These are phyloP conservation scores for Corythaeola cristata DNA, from an alignment of 2,113 vertebrate genomes.

Conservation along the genomic window DNA sequence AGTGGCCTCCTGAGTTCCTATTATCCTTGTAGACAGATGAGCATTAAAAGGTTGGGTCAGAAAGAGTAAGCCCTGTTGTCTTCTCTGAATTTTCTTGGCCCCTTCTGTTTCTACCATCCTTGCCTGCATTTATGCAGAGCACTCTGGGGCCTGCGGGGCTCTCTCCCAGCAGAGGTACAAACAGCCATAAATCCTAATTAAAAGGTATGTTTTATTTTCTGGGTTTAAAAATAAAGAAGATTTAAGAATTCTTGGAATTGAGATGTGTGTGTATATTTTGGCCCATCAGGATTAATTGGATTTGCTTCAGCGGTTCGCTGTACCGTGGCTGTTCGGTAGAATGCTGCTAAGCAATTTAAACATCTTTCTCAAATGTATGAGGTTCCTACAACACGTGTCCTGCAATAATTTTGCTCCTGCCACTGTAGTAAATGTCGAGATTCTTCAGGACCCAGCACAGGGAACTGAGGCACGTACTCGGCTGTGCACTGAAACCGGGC, in stretches of 20 bases:
- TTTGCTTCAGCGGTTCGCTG: constrained; percentile 51
- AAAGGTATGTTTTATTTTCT: constrained; percentile 66
- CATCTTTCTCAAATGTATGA: constrained; percentile 2
- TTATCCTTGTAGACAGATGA: constrained; percentile 70
- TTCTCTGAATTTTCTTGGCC: constrained; percentile 48
- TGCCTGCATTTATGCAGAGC: constrained; percentile 37
- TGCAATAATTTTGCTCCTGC: constrained; percentile 30
- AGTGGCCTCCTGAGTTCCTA: constrained; percentile 67
- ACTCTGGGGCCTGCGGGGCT: neutral
- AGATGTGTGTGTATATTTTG: constrained; percentile 60
- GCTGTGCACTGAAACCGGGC: neutral
- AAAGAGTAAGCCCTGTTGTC: constrained; percentile 52
- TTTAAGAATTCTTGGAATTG: constrained; percentile 66
- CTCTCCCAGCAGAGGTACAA: constrained; percentile 57
- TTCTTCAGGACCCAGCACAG: neutral
- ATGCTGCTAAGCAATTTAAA: constrained; percentile 54
- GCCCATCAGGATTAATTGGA: constrained; percentile 69
- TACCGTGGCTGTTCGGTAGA: constrained; percentile 6
- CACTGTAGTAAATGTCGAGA: neutral
- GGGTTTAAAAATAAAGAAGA: constrained; percentile 62
- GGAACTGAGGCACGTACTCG: neutral
- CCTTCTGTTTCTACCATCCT: constrained; percentile 39
- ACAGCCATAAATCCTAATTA: constrained; percentile 71
- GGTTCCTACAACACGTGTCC: constrained; percentile 10
- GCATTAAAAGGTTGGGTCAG: constrained; percentile 68